Percentiles rank a stretch among this genome's conserved stretches.
Conservation (phyloP, 2,797 vertebrate species). For the Acestrorhynchus altus region DNA sequence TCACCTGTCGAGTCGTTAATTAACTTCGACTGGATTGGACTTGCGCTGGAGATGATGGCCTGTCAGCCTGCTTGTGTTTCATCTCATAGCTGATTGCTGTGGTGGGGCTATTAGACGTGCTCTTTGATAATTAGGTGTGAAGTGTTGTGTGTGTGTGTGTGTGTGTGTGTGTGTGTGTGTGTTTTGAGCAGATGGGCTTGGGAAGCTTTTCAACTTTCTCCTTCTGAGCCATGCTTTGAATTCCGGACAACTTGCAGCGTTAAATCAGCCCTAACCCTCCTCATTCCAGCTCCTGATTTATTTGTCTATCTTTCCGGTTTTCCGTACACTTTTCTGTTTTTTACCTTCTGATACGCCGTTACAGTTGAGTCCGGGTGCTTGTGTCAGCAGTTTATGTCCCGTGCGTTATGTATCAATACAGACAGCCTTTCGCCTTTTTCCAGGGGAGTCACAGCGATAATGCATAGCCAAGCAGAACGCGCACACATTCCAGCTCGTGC, state of each 20-base stretch:
- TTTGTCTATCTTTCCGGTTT: not conserved
- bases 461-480: conserved; percentile 3
- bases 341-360: conserved; percentile 21
- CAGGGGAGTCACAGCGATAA: not conserved
- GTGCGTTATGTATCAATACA: conserved; percentile 24
- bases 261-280: conserved; percentile 34
- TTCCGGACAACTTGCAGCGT: conserved; percentile 46
- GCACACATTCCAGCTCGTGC: not conserved
- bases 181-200: not conserved
- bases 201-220: conserved; percentile 49
- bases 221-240: conserved; percentile 52
- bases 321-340: not conserved
- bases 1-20: not conserved
- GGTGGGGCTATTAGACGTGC: not conserved
- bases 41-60: not conserved
- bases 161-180: conserved; percentile 15
- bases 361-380: conserved; percentile 40
- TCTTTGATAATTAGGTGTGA: not conserved
- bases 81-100: not conserved
- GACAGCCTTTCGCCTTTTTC: not conserved
- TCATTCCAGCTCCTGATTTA: not conserved
- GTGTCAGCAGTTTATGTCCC: conserved; percentile 44
- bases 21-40: not conserved
- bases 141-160: conserved; percentile 1
- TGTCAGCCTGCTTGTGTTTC: not conserved